Base-by-base conservation (phyloP, 2,888 invertebrate genomes). In the Altica lythri region DNA sequence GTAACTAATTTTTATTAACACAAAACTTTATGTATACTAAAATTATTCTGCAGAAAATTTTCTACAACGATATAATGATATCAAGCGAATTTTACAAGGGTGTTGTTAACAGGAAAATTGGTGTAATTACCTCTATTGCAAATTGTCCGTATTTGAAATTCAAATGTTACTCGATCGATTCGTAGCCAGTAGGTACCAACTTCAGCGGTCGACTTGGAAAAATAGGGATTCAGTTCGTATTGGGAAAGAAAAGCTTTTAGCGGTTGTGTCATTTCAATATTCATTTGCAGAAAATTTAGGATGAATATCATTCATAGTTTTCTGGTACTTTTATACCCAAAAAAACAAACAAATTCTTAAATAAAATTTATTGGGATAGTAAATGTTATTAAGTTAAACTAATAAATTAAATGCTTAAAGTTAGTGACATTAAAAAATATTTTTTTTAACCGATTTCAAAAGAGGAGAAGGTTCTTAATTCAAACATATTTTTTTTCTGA, bases 41-140 rank as follows among this genome's bases (percentile, higher is more conserved):
- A n/a, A n/a, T n/a, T n/a, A n/a, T n/a, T n/a, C n/a, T 27, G 9
- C 27, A 8, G 16, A 34, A 10, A 34, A 34, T 14, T 6, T 16
- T 34, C n/a, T 10, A 8, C 16, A 8, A 10, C 40, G 18, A 40
- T 49, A 40, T 49, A 49, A 49, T 49, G 40, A 40, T 40, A 49
- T 49, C 48, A 49, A 49, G 47, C 16, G 10, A 32, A 47, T 17
- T 29, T 37, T 17, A 47, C 47, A 38, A 38, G 48, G 40, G 48
- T 40, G 40, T 29, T 49, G 48, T 49, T 49, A 49, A 49, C 48
- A 49, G 40, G 48, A 49, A 49, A 49, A 49, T 49, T 49, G 40
- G 40, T 37, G 48, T 49, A 49, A 48, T 48, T 48, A 49, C 40
- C 27, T 49, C 40, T 40, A 40, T 40, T 49, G 48, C 48, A 49